phyloP scores from a whole-genome alignment of 2,797 vertebrate species.

The Catamblyrhynchus diadema region DNA sequence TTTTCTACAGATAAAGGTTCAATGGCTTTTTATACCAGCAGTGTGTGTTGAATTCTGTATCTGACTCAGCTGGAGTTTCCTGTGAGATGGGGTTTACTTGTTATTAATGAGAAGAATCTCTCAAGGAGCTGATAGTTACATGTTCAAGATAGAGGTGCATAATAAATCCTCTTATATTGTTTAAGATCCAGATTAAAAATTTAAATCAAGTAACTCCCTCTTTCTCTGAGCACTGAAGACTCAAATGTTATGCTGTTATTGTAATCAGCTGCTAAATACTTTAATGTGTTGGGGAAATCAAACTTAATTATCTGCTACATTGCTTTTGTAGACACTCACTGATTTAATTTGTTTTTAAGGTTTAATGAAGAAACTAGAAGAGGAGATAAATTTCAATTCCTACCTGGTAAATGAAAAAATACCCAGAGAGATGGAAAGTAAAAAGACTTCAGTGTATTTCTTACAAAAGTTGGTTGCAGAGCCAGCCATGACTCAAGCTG shows the following conservation, averaged over 20 bases:
- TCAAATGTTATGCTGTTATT: background rate
- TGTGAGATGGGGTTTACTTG: background rate
- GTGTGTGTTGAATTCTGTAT: background rate
- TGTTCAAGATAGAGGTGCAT: background rate
- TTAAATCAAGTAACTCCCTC: background rate
- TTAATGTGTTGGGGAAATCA: background rate
- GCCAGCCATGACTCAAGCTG: slow-evolving; percentile 89
- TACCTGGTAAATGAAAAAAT: slow-evolving; percentile 94
- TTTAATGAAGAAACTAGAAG: slow-evolving; percentile 92
- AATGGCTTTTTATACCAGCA: background rate
- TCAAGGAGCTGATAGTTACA: background rate
- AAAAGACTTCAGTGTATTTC: slow-evolving; percentile 82
- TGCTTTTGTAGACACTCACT: slow-evolving; percentile 7
- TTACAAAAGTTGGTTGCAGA: slow-evolving; percentile 89
- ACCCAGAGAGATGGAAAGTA: slow-evolving; percentile 88
- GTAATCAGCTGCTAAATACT: slow-evolving; percentile 19
- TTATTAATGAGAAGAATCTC: background rate
- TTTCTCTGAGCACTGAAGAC: background rate
- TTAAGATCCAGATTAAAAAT: slow-evolving; percentile 1
- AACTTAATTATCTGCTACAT: slow-evolving; percentile 3
- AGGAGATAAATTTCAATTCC: slow-evolving; percentile 93
- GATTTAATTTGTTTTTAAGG: slow-evolving; percentile 75
- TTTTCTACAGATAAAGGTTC: background rate
- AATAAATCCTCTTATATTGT: background rate
- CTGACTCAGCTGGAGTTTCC: background rate